Percentiles rank a stretch among this genome's conserved stretches.
Conservation (phyloP, 2,113 vertebrate genomes). For the Papio anubis region DNA sequence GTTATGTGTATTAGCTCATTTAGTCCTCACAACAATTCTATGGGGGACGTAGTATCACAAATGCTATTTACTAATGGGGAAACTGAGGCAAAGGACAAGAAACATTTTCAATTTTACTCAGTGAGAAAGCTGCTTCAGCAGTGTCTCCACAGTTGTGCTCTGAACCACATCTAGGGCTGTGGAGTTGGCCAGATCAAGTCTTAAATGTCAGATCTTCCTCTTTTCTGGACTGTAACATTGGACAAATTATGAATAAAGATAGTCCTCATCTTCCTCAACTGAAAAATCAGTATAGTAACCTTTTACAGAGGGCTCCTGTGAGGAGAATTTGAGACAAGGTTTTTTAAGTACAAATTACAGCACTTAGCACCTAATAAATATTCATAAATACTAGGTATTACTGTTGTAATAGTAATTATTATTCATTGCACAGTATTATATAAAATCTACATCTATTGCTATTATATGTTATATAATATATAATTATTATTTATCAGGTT, state of each 20-base stretch:
- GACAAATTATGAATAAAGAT: neutral
- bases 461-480: too few relatives aligned
- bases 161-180: neutral
- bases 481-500: too few relatives aligned
- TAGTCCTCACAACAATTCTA: neutral
- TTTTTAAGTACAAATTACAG: neutral
- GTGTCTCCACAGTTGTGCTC: neutral
- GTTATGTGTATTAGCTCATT: neutral
- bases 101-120: neutral
- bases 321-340: neutral
- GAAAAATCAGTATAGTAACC: neutral
- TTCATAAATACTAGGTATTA: neutral
- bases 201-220: neutral
- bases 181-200: neutral
- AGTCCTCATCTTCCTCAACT: neutral
- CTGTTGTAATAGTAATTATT: neutral
- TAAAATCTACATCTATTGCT: too few relatives aligned
- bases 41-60: neutral
- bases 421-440: neutral
- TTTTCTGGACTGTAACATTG: neutral
- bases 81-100: neutral
- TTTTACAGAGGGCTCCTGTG: neutral
- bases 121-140: neutral
- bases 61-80: neutral
- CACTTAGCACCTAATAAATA: neutral